Base-by-base conservation (phyloP, 2,113 vertebrate genomes). In the Pelmatolapia mariae region DNA sequence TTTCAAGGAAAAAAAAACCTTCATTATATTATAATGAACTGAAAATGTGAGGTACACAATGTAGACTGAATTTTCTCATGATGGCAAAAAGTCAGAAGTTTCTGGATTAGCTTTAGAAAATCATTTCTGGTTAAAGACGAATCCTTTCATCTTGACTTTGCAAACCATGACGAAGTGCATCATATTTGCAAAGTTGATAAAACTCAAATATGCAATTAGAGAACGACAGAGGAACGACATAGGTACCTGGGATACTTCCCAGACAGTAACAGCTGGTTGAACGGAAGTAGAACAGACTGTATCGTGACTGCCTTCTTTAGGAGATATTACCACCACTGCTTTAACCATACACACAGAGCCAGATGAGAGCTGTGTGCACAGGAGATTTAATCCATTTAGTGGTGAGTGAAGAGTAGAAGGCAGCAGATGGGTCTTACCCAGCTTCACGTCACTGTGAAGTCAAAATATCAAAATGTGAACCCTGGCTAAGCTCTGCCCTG, bases 311-410 rank as follows among this genome's bases (percentile, higher is more conserved):
- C 45, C 47, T 86, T 63, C 52, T 47, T 87, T 63, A 53, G 71
- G 81, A 83, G 45, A 10, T 84, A 73, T 76, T 78, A 6, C 22
- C 59, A 76, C n/a, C 54, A 50, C 73, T 85, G 56, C 45, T 38
- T 36, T 7, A 5, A 59, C 24, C 45, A 16, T 7, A 53, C 40
- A 79, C 61, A 50, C 36, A 57, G 57, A 29, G 50, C 26, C 19
- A 61, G 12, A 52, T 5, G 22, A 81, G 86, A 80, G 29, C 73
- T 61, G 54, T 76, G 86, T 54, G 59, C 19, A 53, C 61, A 81
- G 3, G 52, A 80, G 12, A 29, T 89, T 71, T 95, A 95, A 95
- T 95, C 94, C 91, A 73, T 86, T 95, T 94, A 94, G 92, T 18
- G 24, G 31, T 53, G 84, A 83, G 89, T 85, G 83, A 88, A 45